Conservation (phyloP, 2,113 vertebrate genomes). For the Pseudopodoces humilis region DNA sequence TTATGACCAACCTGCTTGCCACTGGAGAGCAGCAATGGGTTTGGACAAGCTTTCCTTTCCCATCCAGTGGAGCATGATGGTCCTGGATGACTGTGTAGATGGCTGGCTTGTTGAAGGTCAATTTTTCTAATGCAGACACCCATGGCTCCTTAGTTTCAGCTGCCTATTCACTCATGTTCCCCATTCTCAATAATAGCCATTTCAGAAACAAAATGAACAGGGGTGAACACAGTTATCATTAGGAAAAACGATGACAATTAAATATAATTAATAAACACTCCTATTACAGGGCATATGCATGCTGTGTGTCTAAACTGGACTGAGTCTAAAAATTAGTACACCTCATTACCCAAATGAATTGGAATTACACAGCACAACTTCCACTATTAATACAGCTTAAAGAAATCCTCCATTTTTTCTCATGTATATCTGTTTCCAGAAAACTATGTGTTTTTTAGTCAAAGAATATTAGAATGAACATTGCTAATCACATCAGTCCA, state of each 20-base stretch:
- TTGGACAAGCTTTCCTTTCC: not conserved
- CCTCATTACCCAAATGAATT: conserved; percentile 67
- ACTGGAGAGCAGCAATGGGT: not conserved
- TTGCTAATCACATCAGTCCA: conserved; percentile 70
- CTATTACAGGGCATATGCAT: conserved; percentile 62
- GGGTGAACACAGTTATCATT: conserved; percentile 40
- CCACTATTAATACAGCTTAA: conserved; percentile 57
- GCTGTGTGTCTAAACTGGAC: conserved; percentile 47
- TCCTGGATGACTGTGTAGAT: not conserved
- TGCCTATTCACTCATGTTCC: conserved; percentile 29
- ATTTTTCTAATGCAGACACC: conserved; percentile 23
- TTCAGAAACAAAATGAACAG: conserved; percentile 43
- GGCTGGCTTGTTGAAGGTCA: not conserved
- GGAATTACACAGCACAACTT: conserved; percentile 32
- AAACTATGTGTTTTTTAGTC: conserved; percentile 54
- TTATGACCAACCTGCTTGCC: not conserved
- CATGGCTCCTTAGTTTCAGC: conserved; percentile 20
- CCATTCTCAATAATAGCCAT: not conserved
- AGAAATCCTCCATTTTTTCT: conserved; percentile 37
- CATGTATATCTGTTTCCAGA: conserved; percentile 28
- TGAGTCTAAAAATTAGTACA: conserved; percentile 45
- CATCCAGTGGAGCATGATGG: conserved; percentile 18
- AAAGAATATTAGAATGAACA: conserved; percentile 65
- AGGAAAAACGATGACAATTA: conserved; percentile 60
- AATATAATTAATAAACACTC: conserved; percentile 70